These are phyloP conservation scores for Spheniscus humboldti DNA, from an alignment of 2,797 vertebrate genomes.

Conservation along the genomic window DNA sequence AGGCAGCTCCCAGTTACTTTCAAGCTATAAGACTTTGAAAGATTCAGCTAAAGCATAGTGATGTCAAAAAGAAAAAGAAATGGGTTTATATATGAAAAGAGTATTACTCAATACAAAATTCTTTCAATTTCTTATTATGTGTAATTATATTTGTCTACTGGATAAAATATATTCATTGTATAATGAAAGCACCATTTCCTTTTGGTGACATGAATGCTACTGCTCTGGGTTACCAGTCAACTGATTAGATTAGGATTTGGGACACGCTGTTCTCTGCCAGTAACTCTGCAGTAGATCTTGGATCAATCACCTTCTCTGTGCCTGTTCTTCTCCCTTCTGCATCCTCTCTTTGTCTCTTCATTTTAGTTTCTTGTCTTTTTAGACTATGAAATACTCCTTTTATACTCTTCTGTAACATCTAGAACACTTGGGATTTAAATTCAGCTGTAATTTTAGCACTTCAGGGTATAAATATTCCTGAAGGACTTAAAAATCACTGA, in stretches of 20 bases:
- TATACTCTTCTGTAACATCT: background rate
- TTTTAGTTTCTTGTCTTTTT: constrained; percentile 5
- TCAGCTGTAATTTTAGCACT: background rate
- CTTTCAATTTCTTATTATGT: background rate
- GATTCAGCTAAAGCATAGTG: background rate
- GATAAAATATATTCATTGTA: background rate
- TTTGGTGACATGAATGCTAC: background rate
- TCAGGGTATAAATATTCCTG: background rate
- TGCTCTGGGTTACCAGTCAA: background rate
- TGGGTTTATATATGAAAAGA: background rate
- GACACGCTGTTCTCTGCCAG: background rate
- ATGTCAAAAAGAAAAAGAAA: background rate
- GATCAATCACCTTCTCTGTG: background rate
- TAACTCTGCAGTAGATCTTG: background rate
- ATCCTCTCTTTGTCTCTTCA: background rate
- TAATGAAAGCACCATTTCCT: background rate
- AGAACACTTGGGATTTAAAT: background rate
- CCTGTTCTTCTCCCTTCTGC: background rate
- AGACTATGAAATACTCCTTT: background rate
- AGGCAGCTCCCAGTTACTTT: background rate
- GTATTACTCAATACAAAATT: background rate
- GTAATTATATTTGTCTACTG: background rate
- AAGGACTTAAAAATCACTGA: constrained; percentile 1
- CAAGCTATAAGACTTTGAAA: background rate
- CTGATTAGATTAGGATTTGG: background rate